Evolutionary conservation across 1,140 invertebrate genomes (phyloP).

Genomic region (Camponotus vicinus): DNA sequence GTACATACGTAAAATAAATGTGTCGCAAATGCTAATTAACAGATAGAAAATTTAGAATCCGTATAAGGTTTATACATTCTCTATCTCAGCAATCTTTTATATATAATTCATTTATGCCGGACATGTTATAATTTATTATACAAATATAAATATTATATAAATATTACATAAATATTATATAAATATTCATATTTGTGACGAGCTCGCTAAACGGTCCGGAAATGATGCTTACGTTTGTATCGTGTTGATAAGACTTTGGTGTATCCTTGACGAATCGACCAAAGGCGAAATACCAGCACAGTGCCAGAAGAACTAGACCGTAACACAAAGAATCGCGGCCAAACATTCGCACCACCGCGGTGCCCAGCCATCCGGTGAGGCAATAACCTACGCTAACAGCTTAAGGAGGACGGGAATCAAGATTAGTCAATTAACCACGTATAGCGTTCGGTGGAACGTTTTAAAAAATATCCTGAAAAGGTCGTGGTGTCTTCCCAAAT

Average conservation of each 20-base stretch:
- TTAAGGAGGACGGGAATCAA: constrained; percentile 69
- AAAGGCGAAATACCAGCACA: constrained; percentile 91
- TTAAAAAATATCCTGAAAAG: background rate
- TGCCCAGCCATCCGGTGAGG: constrained; percentile 87
- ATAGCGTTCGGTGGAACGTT: background rate
- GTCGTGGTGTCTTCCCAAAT: background rate
- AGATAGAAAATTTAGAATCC: background rate
- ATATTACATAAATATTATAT: no score
- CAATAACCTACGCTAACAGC: constrained; percentile 88
- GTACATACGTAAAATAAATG: background rate
- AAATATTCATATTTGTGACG: background rate
- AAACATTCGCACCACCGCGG: constrained; percentile 85
- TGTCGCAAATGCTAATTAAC: background rate
- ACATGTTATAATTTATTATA: no score
- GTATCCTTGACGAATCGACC: constrained; percentile 89
- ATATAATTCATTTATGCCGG: no score
- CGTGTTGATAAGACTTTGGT: constrained; percentile 84
- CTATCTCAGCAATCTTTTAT: background rate
- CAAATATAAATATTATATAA: no score
- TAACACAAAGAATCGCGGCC: constrained; percentile 88
- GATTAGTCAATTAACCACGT: constrained; percentile 12
- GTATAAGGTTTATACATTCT: background rate
- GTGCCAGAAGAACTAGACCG: constrained; percentile 86
- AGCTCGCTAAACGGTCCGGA: background rate
- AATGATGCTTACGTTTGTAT: constrained; percentile 82